phyloP scores from a whole-genome alignment of 2,113 vertebrate species.

The Seriola rivoliana region DNA sequence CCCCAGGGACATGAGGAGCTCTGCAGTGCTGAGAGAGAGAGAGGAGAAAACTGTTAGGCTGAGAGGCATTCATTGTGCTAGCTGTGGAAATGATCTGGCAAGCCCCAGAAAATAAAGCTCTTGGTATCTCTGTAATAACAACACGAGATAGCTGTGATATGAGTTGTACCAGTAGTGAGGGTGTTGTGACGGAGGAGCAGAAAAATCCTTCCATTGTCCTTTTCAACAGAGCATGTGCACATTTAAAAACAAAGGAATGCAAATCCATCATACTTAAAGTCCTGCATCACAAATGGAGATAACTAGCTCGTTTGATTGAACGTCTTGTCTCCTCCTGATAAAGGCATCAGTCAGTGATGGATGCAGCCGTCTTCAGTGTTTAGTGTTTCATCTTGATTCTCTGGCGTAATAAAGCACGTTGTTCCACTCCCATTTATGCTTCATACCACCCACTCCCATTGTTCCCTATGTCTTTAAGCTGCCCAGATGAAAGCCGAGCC shows the following conservation, averaged over 20 bases:
- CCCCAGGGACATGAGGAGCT: slow-evolving; percentile 66
- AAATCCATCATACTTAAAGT: slow-evolving; percentile 77
- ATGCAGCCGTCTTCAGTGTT: slow-evolving; percentile 71
- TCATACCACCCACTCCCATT: slow-evolving; percentile 64
- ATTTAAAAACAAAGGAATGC: slow-evolving; percentile 71
- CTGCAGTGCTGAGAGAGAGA: slow-evolving; percentile 40
- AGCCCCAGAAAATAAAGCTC: slow-evolving; percentile 63
- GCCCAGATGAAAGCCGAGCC: slow-evolving; percentile 59
- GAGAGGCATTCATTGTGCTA: slow-evolving; percentile 42
- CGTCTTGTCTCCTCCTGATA: slow-evolving; percentile 60
- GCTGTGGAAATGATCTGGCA: slow-evolving; percentile 62
- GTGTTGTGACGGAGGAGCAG: slow-evolving; percentile 28
- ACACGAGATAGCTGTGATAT: slow-evolving; percentile 56
- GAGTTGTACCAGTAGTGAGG: slow-evolving; percentile 50
- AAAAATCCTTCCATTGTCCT: slow-evolving; percentile 55
- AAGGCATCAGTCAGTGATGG: slow-evolving; percentile 73
- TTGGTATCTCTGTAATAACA: slow-evolving; percentile 60
- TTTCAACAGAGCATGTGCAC: slow-evolving; percentile 74
- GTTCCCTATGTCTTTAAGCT: slow-evolving; percentile 48
- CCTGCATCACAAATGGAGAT: slow-evolving; percentile 66
- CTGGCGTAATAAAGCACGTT: slow-evolving; percentile 70
- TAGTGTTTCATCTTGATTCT: slow-evolving; percentile 74
- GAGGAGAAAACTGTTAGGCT: slow-evolving; percentile 51
- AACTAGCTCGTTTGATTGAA: slow-evolving; percentile 72
- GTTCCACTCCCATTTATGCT: slow-evolving; percentile 61